Evolutionary conservation across 2,888 invertebrate genomes (phyloP), one percentile per base, ranked within the genome.

Genomic region (Nematopogon swammerdamellus): DNA sequence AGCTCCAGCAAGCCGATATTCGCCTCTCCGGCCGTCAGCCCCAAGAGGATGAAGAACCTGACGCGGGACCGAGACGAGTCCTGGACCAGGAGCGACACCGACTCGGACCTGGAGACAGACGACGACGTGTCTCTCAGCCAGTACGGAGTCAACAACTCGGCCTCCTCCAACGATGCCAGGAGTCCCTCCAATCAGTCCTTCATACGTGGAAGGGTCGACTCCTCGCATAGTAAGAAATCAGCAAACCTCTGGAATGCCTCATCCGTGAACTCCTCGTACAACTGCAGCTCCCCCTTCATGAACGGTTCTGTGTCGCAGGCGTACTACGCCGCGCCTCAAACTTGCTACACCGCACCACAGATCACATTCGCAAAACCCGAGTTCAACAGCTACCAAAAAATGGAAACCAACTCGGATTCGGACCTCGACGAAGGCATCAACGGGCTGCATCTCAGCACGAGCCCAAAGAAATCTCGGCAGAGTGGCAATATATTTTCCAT

Each of bases 381-480:
- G 1, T 77, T 76, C 52, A 67, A 68, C 52, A 70, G 70, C 53
- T 77, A 73, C 54, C 76, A 72, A 53, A 72, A 75, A 51, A 59
- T 70, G 30, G 59, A 60, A 3, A 75, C 70, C 54, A 71, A 79
- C 53, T 79, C 75, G 0, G 80, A 79, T 58, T 73, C 74, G 1
- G 80, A 81, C 55, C 62, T 84, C 53, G 81, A 82, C 53, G 80
- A 82, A 49, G 82, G 82, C 58, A 75, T 84, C 51, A 79, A 73
- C 57, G 76, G 77, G 19, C 59, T 85, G 51, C 80, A 80, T 56
- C 80, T 81, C 58, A 67, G 80, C 53, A 52, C 51, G 16, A 68
- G 70, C 57, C 68, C 72, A 10, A 70, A 67, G 53, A 75, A 75
- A 51, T 60, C 69, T 1, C 70, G 64, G 46, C 36, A 36, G 11